Conservation (phyloP, 2,888 invertebrate genomes). For the Alloscopus bannaensis region DNA sequence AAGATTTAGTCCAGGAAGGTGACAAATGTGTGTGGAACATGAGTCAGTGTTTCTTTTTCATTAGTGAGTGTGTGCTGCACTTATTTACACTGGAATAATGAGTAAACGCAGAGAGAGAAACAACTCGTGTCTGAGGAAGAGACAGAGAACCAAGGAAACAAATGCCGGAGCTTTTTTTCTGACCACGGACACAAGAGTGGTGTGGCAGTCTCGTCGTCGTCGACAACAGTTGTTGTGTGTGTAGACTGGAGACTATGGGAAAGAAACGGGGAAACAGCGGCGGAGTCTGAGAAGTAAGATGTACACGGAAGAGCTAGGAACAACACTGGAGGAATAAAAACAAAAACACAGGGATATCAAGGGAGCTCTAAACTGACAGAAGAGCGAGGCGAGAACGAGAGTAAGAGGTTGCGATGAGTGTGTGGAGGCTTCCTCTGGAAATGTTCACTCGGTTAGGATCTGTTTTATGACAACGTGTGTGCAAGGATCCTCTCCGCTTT, state of each 20-base stretch:
- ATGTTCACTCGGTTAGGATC: too few relatives aligned
- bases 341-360: constrained; percentile 56
- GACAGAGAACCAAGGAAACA: not conserved
- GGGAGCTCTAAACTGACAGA: constrained; percentile 29
- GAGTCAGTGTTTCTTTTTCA: too few relatives aligned
- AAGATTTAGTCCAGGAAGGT: too few relatives aligned
- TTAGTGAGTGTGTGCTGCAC: too few relatives aligned
- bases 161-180: constrained; percentile 4
- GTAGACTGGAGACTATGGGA: not conserved
- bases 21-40: too few relatives aligned
- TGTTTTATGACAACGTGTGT: not conserved
- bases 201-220: too few relatives aligned
- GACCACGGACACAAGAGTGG: too few relatives aligned
- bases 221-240: not conserved
- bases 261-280: not conserved
- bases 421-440: not conserved
- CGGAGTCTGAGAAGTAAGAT: not conserved
- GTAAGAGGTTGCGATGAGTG: not conserved
- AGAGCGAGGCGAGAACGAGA: constrained; percentile 13
- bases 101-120: not conserved
- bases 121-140: not conserved
- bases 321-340: constrained; percentile 51
- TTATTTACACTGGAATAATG: too few relatives aligned
- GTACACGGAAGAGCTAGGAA: constrained; percentile 52
- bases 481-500: constrained; percentile 13